phyloP scores from a whole-genome alignment of 2,797 vertebrate species.

The Spinus pinus region DNA sequence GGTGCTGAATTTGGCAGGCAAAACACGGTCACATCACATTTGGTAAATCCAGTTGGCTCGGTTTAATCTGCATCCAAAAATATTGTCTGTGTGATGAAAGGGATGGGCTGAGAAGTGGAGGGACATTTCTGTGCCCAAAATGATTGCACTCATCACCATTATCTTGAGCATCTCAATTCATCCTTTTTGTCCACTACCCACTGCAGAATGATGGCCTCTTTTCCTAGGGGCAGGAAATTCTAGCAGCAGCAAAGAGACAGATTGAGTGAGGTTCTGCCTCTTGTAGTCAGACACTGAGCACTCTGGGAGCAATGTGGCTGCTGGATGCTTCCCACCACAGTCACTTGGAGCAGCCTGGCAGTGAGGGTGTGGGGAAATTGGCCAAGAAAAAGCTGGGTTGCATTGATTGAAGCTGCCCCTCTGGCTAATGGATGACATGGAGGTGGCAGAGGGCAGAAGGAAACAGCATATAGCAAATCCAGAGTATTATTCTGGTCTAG shows the following conservation, averaged over 20 bases:
- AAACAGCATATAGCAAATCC: neutral
- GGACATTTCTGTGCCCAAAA: neutral
- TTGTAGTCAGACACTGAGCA: neutral
- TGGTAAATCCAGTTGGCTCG: slow-evolving; percentile 33
- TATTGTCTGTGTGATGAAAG: slow-evolving; percentile 10
- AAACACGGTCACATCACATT: slow-evolving; percentile 3
- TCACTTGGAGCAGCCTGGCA: neutral
- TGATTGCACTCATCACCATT: neutral
- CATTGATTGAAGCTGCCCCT: neutral
- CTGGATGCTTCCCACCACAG: neutral
- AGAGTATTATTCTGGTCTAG: neutral
- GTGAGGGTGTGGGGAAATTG: neutral
- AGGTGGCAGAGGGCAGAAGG: neutral
- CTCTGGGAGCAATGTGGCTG: neutral
- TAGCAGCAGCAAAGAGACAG: neutral
- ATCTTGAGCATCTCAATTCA: neutral
- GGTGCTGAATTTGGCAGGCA: slow-evolving; percentile 48
- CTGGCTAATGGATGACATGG: neutral
- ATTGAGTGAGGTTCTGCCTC: neutral
- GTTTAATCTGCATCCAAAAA: slow-evolving; percentile 39
- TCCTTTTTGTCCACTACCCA: neutral
- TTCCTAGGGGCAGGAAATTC: neutral
- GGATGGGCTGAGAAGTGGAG: neutral
- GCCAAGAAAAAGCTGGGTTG: neutral
- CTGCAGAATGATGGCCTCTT: neutral